Evolutionary conservation across 1,140 invertebrate genomes (phyloP).

Genomic region (Elymnias hypermnestra): DNA sequence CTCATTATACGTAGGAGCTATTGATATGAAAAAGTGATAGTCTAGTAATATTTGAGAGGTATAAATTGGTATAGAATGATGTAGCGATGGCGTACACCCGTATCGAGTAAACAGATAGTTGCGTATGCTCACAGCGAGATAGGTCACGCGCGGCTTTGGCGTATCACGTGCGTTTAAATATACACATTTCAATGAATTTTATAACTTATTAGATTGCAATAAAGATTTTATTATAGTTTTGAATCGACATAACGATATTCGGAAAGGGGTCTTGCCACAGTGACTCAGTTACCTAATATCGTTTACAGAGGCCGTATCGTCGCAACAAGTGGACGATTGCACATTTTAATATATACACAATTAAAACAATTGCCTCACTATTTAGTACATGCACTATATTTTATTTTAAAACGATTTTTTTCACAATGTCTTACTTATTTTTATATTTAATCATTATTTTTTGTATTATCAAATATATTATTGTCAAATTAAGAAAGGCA

Average conservation of each 20-base stretch:
- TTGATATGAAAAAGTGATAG: no score
- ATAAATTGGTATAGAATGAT: no score
- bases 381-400: no score
- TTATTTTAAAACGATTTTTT: no score
- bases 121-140: conserved; percentile 20
- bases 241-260: not conserved
- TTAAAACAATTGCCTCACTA: no score
- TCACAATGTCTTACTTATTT: no score
- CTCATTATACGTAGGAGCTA: no score
- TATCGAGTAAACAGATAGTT: conserved; percentile 25
- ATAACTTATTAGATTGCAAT: conserved; percentile 2
- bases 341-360: no score
- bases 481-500: no score
- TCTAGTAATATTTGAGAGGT: no score
- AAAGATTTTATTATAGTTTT: not conserved
- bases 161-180: not conserved
- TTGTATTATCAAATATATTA: no score
- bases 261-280: conserved; percentile 27
- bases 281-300: conserved; percentile 47
- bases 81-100: conserved; percentile 11
- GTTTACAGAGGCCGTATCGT: conserved; percentile 32
- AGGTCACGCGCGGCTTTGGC: conserved; percentile 25
- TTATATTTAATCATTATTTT: no score
- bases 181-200: not conserved
- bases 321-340: conserved; percentile 24